phyloP scores from a whole-genome alignment of 1,140 invertebrate genomes.

The Drosophila watanabei region DNA sequence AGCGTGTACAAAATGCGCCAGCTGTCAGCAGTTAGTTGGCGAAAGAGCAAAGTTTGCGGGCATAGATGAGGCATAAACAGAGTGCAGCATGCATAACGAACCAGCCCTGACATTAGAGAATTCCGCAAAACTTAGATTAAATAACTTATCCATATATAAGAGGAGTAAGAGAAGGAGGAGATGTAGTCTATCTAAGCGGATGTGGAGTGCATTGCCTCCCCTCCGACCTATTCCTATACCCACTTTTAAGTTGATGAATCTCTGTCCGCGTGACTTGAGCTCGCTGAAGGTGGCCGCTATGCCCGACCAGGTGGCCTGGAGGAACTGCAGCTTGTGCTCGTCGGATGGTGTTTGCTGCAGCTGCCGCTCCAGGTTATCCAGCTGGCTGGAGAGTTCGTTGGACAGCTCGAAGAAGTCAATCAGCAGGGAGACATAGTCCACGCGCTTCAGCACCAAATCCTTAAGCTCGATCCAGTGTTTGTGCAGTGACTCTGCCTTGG shows the following conservation, averaged over 20 bases:
- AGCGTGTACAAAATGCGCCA: constrained; percentile 61
- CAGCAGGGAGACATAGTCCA: constrained; percentile 89
- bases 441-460: constrained; percentile 88
- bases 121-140: constrained; percentile 49
- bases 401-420: constrained; percentile 91
- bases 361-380: constrained; percentile 89
- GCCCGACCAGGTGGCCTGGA: constrained; percentile 89
- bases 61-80: constrained; percentile 53
- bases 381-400: constrained; percentile 88
- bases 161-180: background rate
- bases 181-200: too few relatives aligned
- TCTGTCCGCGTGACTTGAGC: constrained; percentile 88
- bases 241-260: constrained; percentile 88
- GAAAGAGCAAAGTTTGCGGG: constrained; percentile 36
- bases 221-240: constrained; percentile 56
- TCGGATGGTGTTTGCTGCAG: constrained; percentile 85
- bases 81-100: constrained; percentile 46
- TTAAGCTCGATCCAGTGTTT: constrained; percentile 90
- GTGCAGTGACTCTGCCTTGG: constrained; percentile 88
- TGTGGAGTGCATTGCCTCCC: background rate
- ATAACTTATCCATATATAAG: constrained; percentile 12
- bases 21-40: constrained; percentile 68
- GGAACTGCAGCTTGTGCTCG: constrained; percentile 87
- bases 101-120: constrained; percentile 65
- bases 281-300: constrained; percentile 88